phyloP scores from a whole-genome alignment of 1,140 invertebrate genomes.

The Bacillus rossius region DNA sequence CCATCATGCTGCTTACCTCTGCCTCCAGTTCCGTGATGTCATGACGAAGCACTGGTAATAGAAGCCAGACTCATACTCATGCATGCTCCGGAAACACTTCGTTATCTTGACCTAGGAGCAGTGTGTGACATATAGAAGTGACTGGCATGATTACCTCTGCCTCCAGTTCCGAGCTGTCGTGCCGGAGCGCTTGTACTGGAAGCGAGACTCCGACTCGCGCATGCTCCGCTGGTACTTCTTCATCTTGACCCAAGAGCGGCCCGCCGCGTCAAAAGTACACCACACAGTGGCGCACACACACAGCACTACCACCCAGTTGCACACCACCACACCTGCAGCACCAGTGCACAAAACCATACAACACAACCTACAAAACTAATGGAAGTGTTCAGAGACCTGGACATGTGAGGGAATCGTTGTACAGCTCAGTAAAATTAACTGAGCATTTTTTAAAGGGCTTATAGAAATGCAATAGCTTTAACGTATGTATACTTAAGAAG shows the following conservation, averaged over 20 bases:
- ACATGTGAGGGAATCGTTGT: no score
- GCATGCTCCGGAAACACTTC: no score
- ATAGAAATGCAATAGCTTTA: no score
- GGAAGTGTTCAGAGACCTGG: background rate
- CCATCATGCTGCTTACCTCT: no score
- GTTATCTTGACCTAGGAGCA: no score
- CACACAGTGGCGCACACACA: constrained; percentile 72
- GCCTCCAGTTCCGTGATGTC: no score
- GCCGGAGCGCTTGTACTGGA: constrained; percentile 71
- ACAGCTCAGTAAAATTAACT: no score
- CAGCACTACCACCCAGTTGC: constrained; percentile 71
- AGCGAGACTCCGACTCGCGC: constrained; percentile 65
- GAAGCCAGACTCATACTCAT: no score
- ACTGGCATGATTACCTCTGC: constrained; percentile 79
- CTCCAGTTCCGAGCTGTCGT: constrained; percentile 80
- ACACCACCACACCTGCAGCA: constrained; percentile 67
- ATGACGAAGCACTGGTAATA: no score
- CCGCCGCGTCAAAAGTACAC: constrained; percentile 85
- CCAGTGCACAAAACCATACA: background rate
- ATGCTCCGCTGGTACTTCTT: constrained; percentile 83
- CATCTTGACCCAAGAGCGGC: constrained; percentile 91
- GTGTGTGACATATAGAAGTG: no score
- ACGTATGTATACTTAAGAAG: no score
- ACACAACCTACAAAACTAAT: background rate
- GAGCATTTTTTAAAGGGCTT: no score